Conservation (phyloP, 1,140 invertebrate species). For the Zaprionus africanus region DNA sequence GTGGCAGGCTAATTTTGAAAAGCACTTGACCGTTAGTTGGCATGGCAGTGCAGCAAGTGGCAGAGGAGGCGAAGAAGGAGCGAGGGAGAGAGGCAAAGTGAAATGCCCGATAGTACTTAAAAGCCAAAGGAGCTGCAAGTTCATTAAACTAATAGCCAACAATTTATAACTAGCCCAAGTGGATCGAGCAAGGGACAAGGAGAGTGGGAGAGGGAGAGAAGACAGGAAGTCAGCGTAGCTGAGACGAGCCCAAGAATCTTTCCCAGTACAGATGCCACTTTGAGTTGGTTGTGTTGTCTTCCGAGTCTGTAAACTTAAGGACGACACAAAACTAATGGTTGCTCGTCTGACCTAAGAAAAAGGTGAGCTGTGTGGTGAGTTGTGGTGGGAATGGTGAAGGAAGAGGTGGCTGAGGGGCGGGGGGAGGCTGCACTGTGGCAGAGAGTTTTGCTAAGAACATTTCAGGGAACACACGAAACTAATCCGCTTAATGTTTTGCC, state of each 20-base stretch:
- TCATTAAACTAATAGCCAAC: constrained; percentile 82
- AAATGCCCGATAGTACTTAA: constrained; percentile 48
- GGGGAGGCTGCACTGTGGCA: background rate
- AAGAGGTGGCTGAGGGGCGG: background rate
- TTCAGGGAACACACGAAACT: constrained; percentile 52
- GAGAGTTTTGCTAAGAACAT: constrained; percentile 6
- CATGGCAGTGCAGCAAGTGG: constrained; percentile 30
- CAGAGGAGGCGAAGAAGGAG: background rate
- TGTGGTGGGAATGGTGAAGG: too few species aligned
- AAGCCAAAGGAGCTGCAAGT: constrained; percentile 65
- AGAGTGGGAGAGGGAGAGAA: too few species aligned
- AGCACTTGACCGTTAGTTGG: constrained; percentile 35
- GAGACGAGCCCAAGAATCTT: background rate
- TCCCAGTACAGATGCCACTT: constrained; percentile 2
- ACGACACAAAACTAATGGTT: constrained; percentile 72
- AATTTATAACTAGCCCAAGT: constrained; percentile 70
- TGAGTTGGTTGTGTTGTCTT: background rate
- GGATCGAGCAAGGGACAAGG: background rate
- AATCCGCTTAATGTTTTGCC: constrained; percentile 81
- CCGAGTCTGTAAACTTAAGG: constrained; percentile 23
- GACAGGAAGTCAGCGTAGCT: background rate
- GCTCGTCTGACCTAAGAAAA: constrained; percentile 45
- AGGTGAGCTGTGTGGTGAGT: constrained; percentile 13
- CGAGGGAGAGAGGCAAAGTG: constrained; percentile 5
- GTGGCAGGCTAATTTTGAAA: constrained; percentile 35